Percentiles rank a stretch among this genome's conserved stretches.
Conservation (phyloP, 1,140 invertebrate genomes). For the Drosophila sp. region DNA sequence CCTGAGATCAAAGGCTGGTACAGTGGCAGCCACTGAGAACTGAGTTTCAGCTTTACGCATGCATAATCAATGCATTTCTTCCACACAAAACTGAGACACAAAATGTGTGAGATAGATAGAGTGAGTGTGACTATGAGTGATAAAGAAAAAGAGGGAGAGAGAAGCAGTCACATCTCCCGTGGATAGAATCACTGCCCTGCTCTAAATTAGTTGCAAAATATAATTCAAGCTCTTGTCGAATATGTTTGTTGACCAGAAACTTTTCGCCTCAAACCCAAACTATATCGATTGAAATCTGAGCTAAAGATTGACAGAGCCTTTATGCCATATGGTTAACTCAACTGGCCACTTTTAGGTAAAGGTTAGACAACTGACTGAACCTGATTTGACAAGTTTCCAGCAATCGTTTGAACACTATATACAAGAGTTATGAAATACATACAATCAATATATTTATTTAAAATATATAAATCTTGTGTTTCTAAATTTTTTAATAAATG, state of each 20-base stretch:
- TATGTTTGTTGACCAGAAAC: conserved; percentile 26
- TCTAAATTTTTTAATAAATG: no score
- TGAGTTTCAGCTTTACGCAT: conserved; percentile 76
- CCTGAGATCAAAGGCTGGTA: conserved; percentile 49
- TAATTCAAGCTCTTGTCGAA: conserved; percentile 50
- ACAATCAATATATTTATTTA: no score
- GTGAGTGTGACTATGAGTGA: conserved; percentile 4
- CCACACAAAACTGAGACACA: conserved; percentile 32
- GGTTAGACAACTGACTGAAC: background rate
- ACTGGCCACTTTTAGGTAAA: background rate
- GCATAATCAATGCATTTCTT: conserved; percentile 81
- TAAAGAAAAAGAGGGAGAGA: conserved; percentile 2
- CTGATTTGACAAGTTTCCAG: no score
- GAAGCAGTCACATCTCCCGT: conserved; percentile 6
- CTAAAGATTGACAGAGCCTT: background rate
- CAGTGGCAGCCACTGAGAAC: conserved; percentile 34
- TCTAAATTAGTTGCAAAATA: conserved; percentile 75
- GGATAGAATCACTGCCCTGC: conserved; percentile 15
- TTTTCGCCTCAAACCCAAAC: background rate
- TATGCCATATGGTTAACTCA: background rate
- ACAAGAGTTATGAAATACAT: no score
- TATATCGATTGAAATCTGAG: conserved; percentile 8
- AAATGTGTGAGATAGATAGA: background rate
- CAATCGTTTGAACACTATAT: no score
- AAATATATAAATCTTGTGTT: no score